Conservation (phyloP, 1,140 invertebrate species). For the Stegodyphus dumicola region DNA sequence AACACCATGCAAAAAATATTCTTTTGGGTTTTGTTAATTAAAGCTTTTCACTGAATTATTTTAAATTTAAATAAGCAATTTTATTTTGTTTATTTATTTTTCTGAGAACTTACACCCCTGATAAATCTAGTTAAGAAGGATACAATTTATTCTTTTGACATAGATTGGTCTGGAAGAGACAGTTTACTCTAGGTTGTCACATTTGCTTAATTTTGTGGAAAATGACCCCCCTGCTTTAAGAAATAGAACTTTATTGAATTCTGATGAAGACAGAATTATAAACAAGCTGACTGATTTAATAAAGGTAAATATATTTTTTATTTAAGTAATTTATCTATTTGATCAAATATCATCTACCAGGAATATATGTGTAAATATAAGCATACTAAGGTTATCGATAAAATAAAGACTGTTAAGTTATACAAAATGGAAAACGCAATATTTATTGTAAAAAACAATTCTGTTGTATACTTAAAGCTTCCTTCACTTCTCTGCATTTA, state of each 20-base stretch:
- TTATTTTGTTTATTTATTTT: not conserved
- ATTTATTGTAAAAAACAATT: too few species aligned
- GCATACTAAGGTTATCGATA: not conserved
- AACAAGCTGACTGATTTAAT: conserved; percentile 82
- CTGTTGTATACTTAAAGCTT: too few species aligned
- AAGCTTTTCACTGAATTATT: not conserved
- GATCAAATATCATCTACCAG: not conserved
- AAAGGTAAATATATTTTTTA: conserved; percentile 71
- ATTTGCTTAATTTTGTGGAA: conserved; percentile 50
- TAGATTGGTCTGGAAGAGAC: conserved; percentile 55
- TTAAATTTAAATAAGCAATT: not conserved
- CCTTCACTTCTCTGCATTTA: too few species aligned
- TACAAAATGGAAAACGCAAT: too few species aligned
- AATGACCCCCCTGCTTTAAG: conserved; percentile 31
- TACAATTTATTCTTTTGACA: not conserved
- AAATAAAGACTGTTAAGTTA: too few species aligned
- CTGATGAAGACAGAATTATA: conserved; percentile 74
- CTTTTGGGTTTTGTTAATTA: too few species aligned
- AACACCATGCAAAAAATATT: too few species aligned
- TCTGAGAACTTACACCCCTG: too few species aligned
- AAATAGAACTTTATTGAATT: conserved; percentile 27
- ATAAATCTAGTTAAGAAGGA: too few species aligned
- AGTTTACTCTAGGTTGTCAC: conserved; percentile 46
- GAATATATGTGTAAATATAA: not conserved
- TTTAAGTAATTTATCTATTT: not conserved